phyloP scores from a whole-genome alignment of 2,888 invertebrate species.

The Drosophila testacea region DNA sequence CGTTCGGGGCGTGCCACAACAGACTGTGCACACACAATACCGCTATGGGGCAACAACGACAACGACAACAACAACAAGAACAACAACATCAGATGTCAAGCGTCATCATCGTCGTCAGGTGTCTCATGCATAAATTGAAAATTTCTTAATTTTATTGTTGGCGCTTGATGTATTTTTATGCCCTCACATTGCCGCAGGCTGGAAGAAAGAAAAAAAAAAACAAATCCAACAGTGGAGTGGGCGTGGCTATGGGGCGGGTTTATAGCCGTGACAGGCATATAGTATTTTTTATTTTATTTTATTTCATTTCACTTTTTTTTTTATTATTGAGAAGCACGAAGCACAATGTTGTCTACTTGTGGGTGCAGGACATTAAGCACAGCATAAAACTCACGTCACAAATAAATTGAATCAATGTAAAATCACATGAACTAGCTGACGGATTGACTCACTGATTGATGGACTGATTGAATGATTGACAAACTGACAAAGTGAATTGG shows the following conservation, averaged over 20 bases:
- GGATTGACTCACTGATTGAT: slow-evolving; percentile 21
- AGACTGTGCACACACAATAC: not conserved
- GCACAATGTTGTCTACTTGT: slow-evolving; percentile 41
- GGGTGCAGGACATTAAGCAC: slow-evolving; percentile 49
- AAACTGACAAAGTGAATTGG: not conserved
- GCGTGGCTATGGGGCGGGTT: slow-evolving; percentile 42
- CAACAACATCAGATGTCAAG: slow-evolving; percentile 8
- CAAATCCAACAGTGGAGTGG: not conserved
- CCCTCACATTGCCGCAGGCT: slow-evolving; percentile 10
- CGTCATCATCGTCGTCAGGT: slow-evolving; percentile 59
- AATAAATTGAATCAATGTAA: slow-evolving; percentile 71
- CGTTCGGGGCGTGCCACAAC: slow-evolving; percentile 40
- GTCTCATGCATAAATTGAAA: slow-evolving; percentile 77
- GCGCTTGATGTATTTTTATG: slow-evolving; percentile 59
- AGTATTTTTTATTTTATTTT: too few species aligned
- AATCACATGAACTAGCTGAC: slow-evolving; percentile 43
- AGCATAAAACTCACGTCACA: slow-evolving; percentile 39
- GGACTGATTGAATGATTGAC: slow-evolving; percentile 10
- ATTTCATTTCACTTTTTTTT: too few species aligned
- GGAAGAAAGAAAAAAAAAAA: not conserved
- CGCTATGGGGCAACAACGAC: not conserved
- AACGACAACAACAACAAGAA: too few species aligned
- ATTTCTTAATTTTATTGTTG: slow-evolving; percentile 79
- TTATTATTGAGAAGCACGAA: not conserved
- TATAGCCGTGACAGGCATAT: slow-evolving; percentile 40